phyloP scores from a whole-genome alignment of 2,113 vertebrate species.

The Lethenteron camtschaticum region DNA sequence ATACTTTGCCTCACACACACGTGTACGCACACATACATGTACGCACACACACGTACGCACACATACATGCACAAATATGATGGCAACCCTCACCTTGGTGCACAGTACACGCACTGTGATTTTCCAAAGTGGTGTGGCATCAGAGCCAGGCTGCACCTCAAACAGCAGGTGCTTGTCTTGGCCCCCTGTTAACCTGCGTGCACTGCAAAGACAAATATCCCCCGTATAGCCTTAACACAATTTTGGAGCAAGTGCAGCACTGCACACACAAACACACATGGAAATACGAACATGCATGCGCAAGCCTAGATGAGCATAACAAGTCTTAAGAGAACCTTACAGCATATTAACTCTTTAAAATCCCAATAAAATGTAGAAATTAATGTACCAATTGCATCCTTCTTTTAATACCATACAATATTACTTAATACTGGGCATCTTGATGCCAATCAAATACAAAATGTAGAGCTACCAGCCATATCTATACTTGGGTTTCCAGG shows the following conservation, averaged over 20 bases:
- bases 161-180: slow-evolving; percentile 87
- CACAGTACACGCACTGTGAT: slow-evolving; percentile 67
- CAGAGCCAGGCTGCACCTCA: slow-evolving; percentile 82
- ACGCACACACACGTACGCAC: background rate
- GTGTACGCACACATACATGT: background rate
- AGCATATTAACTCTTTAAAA: slow-evolving; percentile 37
- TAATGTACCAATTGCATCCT: no score
- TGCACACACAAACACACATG: background rate
- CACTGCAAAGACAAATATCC: slow-evolving; percentile 1
- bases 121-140: slow-evolving; percentile 78
- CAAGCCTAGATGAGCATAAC: background rate
- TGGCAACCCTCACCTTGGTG: slow-evolving; percentile 53
- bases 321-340: background rate
- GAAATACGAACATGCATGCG: background rate
- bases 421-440: no score
- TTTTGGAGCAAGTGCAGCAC: background rate
- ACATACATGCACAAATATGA: background rate
- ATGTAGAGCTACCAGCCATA: no score
- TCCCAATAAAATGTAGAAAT: no score
- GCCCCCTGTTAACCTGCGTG: slow-evolving; percentile 39
- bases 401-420: no score
- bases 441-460: no score
- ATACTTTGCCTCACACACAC: no score
- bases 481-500: no score
- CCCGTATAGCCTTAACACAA: background rate